phyloP scores from a whole-genome alignment of 2,888 invertebrate species.

The Drosophila ezoana region DNA sequence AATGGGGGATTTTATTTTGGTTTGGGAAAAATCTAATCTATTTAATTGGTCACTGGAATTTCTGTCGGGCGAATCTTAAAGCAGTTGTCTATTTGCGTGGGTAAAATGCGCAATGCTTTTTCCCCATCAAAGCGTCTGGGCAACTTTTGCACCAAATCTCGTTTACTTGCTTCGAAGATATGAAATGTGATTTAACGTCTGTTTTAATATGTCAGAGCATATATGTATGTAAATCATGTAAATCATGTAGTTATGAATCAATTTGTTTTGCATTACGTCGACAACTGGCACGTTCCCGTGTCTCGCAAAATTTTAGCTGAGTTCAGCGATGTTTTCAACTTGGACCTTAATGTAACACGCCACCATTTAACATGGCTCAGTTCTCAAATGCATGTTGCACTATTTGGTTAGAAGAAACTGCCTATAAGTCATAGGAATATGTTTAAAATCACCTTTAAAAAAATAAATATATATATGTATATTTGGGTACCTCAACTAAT shows the following conservation, averaged over 20 bases:
- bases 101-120: constrained; percentile 13
- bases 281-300: constrained; percentile 70
- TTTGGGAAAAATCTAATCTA: constrained; percentile 1
- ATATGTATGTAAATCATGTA: neutral
- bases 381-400: constrained; percentile 20
- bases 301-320: constrained; percentile 51
- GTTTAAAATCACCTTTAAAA: no score
- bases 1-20: constrained; percentile 27
- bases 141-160: constrained; percentile 8
- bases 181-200: constrained; percentile 1
- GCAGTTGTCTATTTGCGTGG: constrained; percentile 11
- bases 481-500: neutral
- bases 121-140: neutral
- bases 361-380: constrained; percentile 21
- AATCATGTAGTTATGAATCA: constrained; percentile 61
- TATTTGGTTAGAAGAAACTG: constrained; percentile 6
- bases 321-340: constrained; percentile 45
- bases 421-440: no score
- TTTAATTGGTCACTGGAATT: constrained; percentile 11
- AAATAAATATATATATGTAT: no score
- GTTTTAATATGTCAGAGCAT: constrained; percentile 1
- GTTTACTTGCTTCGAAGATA: neutral
- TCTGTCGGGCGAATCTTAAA: neutral
- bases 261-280: constrained; percentile 42
- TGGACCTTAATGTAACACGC: constrained; percentile 26